These are phyloP conservation scores for Alauda arvensis DNA, from an alignment of 2,797 vertebrate species.

Conservation along the genomic window DNA sequence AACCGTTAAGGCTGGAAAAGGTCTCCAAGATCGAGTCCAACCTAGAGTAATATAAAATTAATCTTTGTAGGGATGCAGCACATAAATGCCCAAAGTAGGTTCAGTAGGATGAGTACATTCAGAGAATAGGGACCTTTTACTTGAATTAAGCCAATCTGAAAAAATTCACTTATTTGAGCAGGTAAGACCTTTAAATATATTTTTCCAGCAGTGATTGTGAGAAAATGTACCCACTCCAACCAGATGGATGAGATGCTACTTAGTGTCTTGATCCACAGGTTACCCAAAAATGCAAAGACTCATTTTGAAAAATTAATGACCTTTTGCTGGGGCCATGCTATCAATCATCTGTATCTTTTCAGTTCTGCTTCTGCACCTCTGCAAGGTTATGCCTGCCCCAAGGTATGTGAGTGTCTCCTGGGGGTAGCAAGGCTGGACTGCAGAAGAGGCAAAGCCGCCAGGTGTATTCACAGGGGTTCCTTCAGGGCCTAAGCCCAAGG, in stretches of 20 bases:
- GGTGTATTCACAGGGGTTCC: neutral
- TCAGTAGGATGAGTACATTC: neutral
- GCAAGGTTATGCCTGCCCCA: fast-evolving
- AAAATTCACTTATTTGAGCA: neutral
- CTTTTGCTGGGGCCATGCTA: neutral
- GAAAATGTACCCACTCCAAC: neutral
- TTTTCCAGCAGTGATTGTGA: neutral
- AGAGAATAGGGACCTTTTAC: neutral
- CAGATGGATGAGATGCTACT: neutral
- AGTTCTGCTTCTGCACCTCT: neutral
- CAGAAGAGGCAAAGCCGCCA: neutral
- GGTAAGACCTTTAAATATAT: neutral
- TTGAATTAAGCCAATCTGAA: neutral
- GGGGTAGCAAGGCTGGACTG: fast-evolving
- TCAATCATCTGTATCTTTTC: neutral
- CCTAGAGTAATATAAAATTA: neutral
- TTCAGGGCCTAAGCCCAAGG: neutral
- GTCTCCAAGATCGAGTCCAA: neutral
- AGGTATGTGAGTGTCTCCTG: fast-evolving
- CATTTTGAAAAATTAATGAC: neutral
- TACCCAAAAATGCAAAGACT: neutral
- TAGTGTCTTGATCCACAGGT: neutral
- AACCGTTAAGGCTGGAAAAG: neutral
- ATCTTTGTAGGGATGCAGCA: neutral
- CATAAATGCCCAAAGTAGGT: neutral